A percentile compares a stretch with the other conserved stretches of the same genome.
phyloP scores from a whole-genome alignment of 2,888 invertebrate species.

The Cremastobaeus sp. region DNA sequence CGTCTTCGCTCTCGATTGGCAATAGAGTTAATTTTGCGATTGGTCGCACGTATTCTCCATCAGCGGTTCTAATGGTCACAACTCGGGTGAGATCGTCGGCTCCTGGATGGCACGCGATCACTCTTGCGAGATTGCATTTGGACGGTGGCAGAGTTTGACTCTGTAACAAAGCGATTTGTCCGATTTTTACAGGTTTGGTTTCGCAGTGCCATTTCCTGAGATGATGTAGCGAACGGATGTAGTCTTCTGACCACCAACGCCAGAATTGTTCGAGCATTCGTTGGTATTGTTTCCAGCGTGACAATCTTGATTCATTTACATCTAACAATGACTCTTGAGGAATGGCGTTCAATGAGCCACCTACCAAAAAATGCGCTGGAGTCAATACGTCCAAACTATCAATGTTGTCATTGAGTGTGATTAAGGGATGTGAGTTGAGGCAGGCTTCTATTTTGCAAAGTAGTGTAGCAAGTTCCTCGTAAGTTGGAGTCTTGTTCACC shows the following conservation, averaged over 20 bases:
- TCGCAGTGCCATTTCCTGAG: slow-evolving; percentile 8
- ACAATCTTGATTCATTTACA: too few relatives aligned
- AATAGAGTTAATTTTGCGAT: slow-evolving; percentile 5
- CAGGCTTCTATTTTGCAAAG: too few relatives aligned
- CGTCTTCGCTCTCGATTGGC: background rate
- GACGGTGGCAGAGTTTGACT: slow-evolving; percentile 15
- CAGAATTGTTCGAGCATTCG: slow-evolving; percentile 10
- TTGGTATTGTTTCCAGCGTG: slow-evolving; percentile 5
- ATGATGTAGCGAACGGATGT: slow-evolving; percentile 4
- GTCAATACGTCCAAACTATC: too few relatives aligned
- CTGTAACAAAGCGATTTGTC: background rate
- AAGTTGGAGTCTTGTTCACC: too few relatives aligned
- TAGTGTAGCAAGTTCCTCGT: too few relatives aligned
- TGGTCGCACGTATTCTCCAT: slow-evolving; percentile 2
- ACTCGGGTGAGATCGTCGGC: slow-evolving; percentile 8
- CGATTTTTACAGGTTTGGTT: too few relatives aligned
- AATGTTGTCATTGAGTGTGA: background rate
- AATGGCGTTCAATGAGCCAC: background rate
- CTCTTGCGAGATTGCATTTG: slow-evolving; percentile 10
- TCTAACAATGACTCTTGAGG: too few relatives aligned
- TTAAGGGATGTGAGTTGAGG: too few relatives aligned
- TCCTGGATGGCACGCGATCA: slow-evolving; percentile 4
- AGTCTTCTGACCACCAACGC: background rate
- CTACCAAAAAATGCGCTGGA: too few relatives aligned
- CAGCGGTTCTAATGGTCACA: slow-evolving; percentile 1